A percentile compares a stretch with the other conserved stretches of the same genome.
Conservation (phyloP, 1,140 invertebrate species). For the Hylaeus anthracinus region DNA sequence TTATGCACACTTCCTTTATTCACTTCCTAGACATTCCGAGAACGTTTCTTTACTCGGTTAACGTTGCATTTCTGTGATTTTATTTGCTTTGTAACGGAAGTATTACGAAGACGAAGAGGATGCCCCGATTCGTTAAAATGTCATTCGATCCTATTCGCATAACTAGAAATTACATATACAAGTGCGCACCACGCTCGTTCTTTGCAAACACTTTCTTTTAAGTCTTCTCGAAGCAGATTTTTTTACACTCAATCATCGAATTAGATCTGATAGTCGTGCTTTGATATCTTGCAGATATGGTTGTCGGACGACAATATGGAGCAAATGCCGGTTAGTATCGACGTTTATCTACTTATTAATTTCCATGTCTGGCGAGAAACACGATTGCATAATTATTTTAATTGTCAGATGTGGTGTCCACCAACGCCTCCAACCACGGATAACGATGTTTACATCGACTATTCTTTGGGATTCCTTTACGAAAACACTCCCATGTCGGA, state of each 20-base stretch:
- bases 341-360: slow-evolving; percentile 4
- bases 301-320: slow-evolving; percentile 86
- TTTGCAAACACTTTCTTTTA: slow-evolving; percentile 10
- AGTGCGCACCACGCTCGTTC: slow-evolving; percentile 27
- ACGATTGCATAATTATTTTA: slow-evolving; percentile 16
- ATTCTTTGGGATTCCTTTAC: slow-evolving; percentile 91
- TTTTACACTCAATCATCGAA: background rate
- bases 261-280: slow-evolving; percentile 37
- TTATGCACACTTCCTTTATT: slow-evolving; percentile 18
- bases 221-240: slow-evolving; percentile 19
- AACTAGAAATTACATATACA: background rate
- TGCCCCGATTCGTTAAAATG: background rate
- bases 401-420: slow-evolving; percentile 94
- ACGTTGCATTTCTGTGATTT: background rate
- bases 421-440: slow-evolving; percentile 96
- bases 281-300: slow-evolving; percentile 85
- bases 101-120: slow-evolving; percentile 17
- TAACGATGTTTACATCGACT: slow-evolving; percentile 95
- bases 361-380: too few species aligned
- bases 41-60: background rate
- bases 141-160: background rate
- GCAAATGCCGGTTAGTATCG: slow-evolving; percentile 88
- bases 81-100: background rate
- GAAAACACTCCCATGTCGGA: slow-evolving; percentile 91
- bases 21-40: slow-evolving; percentile 12